Percentiles rank a stretch among this genome's conserved stretches.
Conservation (phyloP, 2,113 vertebrate genomes). For the Corynorhinus townsendii region DNA sequence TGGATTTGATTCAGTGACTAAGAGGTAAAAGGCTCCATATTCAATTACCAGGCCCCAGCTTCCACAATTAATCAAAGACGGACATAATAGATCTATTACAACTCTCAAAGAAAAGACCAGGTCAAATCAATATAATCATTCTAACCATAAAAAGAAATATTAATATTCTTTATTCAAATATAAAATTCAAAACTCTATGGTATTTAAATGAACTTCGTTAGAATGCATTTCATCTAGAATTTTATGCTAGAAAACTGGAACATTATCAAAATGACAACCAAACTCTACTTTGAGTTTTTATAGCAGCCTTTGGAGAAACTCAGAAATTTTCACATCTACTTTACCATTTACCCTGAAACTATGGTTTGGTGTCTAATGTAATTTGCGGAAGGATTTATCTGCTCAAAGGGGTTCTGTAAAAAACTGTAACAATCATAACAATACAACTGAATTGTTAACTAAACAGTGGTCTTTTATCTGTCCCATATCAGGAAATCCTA, state of each 20-base stretch:
- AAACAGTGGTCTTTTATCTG: background rate
- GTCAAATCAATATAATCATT: constrained; percentile 37
- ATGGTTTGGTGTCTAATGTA: background rate
- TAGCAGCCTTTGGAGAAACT: background rate
- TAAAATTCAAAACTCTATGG: background rate
- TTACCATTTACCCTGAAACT: background rate
- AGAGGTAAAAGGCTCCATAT: constrained; percentile 67
- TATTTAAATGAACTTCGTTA: constrained; percentile 24
- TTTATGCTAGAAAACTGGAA: constrained; percentile 32
- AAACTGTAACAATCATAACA: background rate
- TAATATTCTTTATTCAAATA: constrained; percentile 45
- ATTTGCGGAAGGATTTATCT: background rate
- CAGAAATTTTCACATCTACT: constrained; percentile 13
- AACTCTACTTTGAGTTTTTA: background rate
- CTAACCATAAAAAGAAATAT: constrained; percentile 41
- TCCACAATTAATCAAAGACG: constrained; percentile 67
- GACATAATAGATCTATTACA: constrained; percentile 65
- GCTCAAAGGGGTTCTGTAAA: background rate
- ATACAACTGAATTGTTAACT: background rate
- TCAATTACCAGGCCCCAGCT: constrained; percentile 61
- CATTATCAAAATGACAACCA: background rate
- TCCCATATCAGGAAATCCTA: background rate
- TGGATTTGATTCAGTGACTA: constrained; percentile 72
- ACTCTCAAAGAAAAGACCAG: constrained; percentile 42
- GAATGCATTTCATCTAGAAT: background rate